These are phyloP conservation scores for Tetrapedia diversipes DNA, from an alignment of 2,888 invertebrate species.

Conservation along the genomic window DNA sequence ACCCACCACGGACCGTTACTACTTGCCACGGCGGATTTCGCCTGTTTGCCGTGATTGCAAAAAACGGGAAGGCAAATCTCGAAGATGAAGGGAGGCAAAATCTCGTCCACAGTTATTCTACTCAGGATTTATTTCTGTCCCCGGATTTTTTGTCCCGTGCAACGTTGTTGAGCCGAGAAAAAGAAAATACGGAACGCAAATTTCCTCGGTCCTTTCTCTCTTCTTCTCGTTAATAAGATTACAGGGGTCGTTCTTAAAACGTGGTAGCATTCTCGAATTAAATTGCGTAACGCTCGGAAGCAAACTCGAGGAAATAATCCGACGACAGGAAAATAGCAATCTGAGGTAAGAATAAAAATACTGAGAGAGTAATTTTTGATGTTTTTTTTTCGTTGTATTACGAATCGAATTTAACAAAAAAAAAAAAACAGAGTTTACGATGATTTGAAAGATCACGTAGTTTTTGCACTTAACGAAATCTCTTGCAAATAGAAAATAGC, in stretches of 20 bases:
- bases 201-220: background rate
- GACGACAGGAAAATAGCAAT: background rate
- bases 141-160: slow-evolving; percentile 13
- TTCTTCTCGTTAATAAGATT: slow-evolving; percentile 30
- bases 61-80: slow-evolving; percentile 16
- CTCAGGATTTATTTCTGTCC: slow-evolving; percentile 44
- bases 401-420: too few relatives aligned
- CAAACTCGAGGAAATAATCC: background rate
- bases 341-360: background rate
- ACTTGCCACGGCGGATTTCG: slow-evolving; percentile 3
- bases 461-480: background rate
- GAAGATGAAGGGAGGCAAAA: slow-evolving; percentile 20
- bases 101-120: slow-evolving; percentile 22
- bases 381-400: too few relatives aligned
- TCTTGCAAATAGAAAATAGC: background rate
- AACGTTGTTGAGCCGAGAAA: background rate
- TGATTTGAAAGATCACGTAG: background rate
- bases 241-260: slow-evolving; percentile 29
- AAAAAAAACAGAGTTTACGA: too few relatives aligned
- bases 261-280: slow-evolving; percentile 8
- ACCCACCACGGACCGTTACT: slow-evolving; percentile 8
- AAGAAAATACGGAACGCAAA: background rate
- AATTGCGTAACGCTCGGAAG: background rate
- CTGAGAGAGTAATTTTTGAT: too few relatives aligned
- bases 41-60: slow-evolving; percentile 11